These are phyloP conservation scores for Sebastolobus alascanus DNA, from an alignment of 2,797 vertebrate genomes.

Conservation along the genomic window DNA sequence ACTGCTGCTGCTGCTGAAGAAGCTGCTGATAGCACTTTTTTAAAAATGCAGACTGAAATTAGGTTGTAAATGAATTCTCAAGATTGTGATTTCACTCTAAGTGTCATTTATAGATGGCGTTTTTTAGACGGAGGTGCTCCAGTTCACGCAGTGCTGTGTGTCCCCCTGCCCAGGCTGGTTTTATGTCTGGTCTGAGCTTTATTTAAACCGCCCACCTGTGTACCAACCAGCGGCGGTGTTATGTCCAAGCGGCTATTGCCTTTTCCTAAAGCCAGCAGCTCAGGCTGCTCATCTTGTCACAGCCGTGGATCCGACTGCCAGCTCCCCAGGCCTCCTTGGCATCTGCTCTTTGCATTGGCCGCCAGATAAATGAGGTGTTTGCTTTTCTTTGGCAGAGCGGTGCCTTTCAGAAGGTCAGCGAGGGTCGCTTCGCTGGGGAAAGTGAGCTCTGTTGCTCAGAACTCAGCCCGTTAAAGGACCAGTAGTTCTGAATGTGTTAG, in stretches of 20 bases:
- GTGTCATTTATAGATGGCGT: conserved; percentile 12
- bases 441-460: conserved; percentile 42
- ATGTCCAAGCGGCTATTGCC: conserved; percentile 19
- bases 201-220: conserved; percentile 31
- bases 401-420: conserved; percentile 78
- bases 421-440: conserved; percentile 50
- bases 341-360: conserved; percentile 72
- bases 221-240: conserved; percentile 22
- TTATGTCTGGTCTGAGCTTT: conserved; percentile 35
- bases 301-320: conserved; percentile 45
- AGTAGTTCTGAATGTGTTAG: conserved; percentile 39
- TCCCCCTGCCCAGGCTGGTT: conserved; percentile 17
- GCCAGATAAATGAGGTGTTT: conserved; percentile 81
- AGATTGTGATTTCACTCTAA: conserved; percentile 29
- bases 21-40: conserved; percentile 42
- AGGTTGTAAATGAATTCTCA: conserved; percentile 48
- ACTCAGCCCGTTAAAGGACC: conserved; percentile 51
- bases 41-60: conserved; percentile 30
- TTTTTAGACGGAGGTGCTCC: conserved; percentile 10
- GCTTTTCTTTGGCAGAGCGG: conserved; percentile 76
- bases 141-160: conserved; percentile 1
- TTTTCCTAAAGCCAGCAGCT: conserved; percentile 56
- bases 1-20: conserved; percentile 19
- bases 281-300: conserved; percentile 60
- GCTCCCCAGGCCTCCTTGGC: conserved; percentile 54